These are phyloP conservation scores for Terrapene triunguis DNA, from an alignment of 2,113 vertebrate genomes.

Conservation along the genomic window DNA sequence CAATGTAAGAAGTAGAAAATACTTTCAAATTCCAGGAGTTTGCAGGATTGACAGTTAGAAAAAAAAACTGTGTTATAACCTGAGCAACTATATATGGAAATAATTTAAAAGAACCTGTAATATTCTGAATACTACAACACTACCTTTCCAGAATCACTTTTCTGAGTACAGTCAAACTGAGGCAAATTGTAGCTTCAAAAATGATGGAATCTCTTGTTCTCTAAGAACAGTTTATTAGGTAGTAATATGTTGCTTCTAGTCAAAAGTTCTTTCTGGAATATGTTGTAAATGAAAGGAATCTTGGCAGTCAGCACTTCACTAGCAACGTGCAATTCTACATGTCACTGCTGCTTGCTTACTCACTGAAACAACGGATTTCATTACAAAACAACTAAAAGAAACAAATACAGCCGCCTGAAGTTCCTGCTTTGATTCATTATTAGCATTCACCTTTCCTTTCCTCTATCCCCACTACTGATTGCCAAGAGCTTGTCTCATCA, in stretches of 20 bases:
- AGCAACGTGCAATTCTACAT: slow-evolving; percentile 81
- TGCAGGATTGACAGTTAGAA: background rate
- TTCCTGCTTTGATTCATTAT: slow-evolving; percentile 74
- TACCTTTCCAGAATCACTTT: background rate
- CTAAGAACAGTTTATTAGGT: slow-evolving; percentile 62
- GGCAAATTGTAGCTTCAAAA: slow-evolving; percentile 35
- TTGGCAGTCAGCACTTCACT: slow-evolving; percentile 75
- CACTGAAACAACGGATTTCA: slow-evolving; percentile 76
- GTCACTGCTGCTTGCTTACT: slow-evolving; percentile 74
- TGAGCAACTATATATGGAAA: background rate
- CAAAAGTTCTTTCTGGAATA: slow-evolving; percentile 76
- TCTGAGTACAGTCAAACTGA: slow-evolving; percentile 24
- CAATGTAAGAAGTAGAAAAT: background rate
- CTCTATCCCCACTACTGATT: slow-evolving; percentile 60
- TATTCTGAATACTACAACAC: background rate
- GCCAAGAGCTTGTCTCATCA: slow-evolving; percentile 67
- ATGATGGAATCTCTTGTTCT: slow-evolving; percentile 56
- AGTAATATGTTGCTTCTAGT: slow-evolving; percentile 70
- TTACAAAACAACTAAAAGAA: slow-evolving; percentile 80
- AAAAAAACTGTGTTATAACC: background rate
- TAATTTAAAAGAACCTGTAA: background rate
- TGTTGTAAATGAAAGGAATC: slow-evolving; percentile 79
- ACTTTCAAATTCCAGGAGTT: background rate
- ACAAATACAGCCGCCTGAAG: slow-evolving; percentile 77
- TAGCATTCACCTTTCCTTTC: slow-evolving; percentile 79